Evolutionary conservation across 2,888 invertebrate species (phyloP).

Genomic region (Mantis religiosa): DNA sequence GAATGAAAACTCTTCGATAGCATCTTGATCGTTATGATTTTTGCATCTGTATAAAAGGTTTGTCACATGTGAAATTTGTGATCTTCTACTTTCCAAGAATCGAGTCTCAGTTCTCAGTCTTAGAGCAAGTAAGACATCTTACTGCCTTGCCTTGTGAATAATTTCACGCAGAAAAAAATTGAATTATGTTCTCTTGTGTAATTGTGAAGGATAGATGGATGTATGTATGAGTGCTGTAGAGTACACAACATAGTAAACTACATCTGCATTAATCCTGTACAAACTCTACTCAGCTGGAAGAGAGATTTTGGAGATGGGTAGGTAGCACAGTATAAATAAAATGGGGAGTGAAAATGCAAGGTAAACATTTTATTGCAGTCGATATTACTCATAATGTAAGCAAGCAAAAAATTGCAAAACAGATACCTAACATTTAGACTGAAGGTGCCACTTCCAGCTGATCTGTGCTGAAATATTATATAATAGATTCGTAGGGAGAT

Average conservation of each 20-base stretch:
- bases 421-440: constrained; percentile 19
- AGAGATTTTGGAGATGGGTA: neutral
- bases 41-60: constrained; percentile 23
- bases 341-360: neutral
- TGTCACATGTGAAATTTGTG: constrained; percentile 25
- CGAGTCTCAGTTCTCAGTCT: constrained; percentile 25
- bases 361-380: neutral
- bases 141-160: constrained; percentile 31
- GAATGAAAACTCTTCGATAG: constrained; percentile 18
- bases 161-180: constrained; percentile 1
- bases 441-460: constrained; percentile 27
- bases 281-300: constrained; percentile 4
- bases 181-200: constrained; percentile 22
- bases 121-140: constrained; percentile 26
- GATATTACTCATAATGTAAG: neutral
- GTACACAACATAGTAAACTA: constrained; percentile 6
- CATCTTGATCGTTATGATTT: constrained; percentile 25
- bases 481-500: constrained; percentile 22
- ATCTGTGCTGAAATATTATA: constrained; percentile 22
- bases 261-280: constrained; percentile 16
- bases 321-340: neutral
- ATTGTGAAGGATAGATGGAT: constrained; percentile 16
- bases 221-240: constrained; percentile 1
- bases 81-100: constrained; percentile 24
- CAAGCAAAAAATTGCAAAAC: neutral